Evolutionary conservation across 2,888 invertebrate species (phyloP), one percentile per base, ranked within the genome.

Genomic region (Rotaria socialis): DNA sequence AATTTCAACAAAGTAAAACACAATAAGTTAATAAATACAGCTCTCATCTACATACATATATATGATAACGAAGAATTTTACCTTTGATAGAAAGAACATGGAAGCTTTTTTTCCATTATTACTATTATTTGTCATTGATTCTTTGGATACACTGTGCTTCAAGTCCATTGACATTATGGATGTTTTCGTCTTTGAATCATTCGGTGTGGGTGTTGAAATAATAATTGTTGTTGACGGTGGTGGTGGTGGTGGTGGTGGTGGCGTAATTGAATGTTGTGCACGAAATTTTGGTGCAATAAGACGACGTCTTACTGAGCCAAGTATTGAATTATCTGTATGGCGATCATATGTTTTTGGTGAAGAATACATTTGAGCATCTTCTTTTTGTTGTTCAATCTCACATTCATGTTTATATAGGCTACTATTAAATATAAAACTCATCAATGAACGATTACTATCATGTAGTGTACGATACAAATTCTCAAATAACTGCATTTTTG

Each of bases 341-440:
- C 47, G 43, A 24, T 80, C 47, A 47, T 7, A 24, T 14, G 43
- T 11, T 80, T 47, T 47, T 47, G 47, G 0, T 47, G 22, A 14
- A 43, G 47, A 47, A n/a, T 35, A 35, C 3, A 35, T 27, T 35
- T 67, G 67, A 19, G 27, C 10, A 16, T 80, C 47, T 47, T 80
- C 80, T 47, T 35, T 43, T 43, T 80, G 47, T 80, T 80, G 80
- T 80, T 80, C 47, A n/a, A 47, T 24, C n/a, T 80, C 80, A 47
- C 47, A 47, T 80, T 80, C 80, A 80, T n/a, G 47, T 47, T 80
- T 80, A 80, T 80, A 80, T 80, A 47, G 80, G 47, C 80, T 80
- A 80, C 47, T 24, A n/a, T 47, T 80, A 7, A 47, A 14, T 11
- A 80, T n/a, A 47, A 47, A 80, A 0, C 47, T 41, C 80, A 80